phyloP scores from a whole-genome alignment of 2,797 vertebrate species.

The Pristis pectinata region DNA sequence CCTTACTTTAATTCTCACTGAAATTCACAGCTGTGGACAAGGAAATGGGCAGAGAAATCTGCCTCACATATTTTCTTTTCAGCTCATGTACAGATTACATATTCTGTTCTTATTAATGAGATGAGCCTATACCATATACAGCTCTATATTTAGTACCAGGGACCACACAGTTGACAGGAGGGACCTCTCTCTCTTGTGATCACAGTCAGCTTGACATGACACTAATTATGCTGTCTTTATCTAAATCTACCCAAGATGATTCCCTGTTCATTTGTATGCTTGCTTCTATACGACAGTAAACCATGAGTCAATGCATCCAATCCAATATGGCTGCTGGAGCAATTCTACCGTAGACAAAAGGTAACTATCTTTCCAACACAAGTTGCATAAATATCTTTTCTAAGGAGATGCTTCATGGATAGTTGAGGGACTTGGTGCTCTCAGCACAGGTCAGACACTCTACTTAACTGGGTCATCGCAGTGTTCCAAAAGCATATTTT shows the following conservation, averaged over 20 bases:
- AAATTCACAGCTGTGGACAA: constrained; percentile 75
- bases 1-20: constrained; percentile 73
- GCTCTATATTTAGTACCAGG: constrained; percentile 73
- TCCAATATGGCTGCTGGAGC: constrained; percentile 28
- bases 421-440: neutral
- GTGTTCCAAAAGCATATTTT: neutral
- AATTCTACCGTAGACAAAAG: neutral
- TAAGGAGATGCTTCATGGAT: neutral
- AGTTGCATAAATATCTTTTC: neutral
- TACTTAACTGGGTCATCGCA: neutral
- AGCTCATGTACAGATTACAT: constrained; percentile 71
- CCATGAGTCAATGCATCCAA: constrained; percentile 11
- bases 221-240: constrained; percentile 76
- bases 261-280: constrained; percentile 48
- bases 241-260: constrained; percentile 73
- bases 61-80: constrained; percentile 65
- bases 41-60: constrained; percentile 68
- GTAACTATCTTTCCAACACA: neutral
- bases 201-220: constrained; percentile 72
- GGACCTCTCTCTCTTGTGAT: constrained; percentile 72
- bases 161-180: constrained; percentile 69
- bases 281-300: constrained; percentile 8
- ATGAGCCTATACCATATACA: constrained; percentile 67
- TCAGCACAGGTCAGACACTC: neutral
- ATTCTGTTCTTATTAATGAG: constrained; percentile 71